A percentile compares a stretch with the other conserved stretches of the same genome.
Evolutionary conservation across 2,888 invertebrate genomes (phyloP).

Genomic region (Cancer borealis): DNA sequence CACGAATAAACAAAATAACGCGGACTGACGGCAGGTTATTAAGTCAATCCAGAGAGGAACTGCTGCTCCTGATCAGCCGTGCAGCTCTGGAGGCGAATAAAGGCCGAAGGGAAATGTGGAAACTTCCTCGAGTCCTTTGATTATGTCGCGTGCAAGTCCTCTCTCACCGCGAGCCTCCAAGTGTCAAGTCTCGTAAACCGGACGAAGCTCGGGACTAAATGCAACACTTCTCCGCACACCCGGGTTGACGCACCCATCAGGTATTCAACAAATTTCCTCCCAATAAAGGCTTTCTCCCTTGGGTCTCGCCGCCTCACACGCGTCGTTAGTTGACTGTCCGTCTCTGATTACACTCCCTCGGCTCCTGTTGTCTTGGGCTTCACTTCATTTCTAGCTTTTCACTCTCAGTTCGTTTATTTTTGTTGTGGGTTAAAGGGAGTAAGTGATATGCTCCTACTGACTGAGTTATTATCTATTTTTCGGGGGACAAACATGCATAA

Average conservation of each 20-base stretch:
- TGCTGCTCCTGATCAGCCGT: conserved; percentile 31
- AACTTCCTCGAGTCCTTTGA: conserved; percentile 29
- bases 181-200: conserved; percentile 23
- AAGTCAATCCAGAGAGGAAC: background rate
- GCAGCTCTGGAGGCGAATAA: background rate
- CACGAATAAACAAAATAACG: background rate
- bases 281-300: conserved; percentile 18
- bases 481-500: too few species aligned
- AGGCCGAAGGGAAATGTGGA: conserved; percentile 14
- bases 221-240: background rate
- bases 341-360: conserved; percentile 7
- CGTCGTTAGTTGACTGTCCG: conserved; percentile 7
- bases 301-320: background rate
- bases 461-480: background rate
- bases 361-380: background rate
- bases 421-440: background rate
- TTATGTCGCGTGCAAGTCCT: conserved; percentile 37
- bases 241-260: conserved; percentile 6
- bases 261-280: conserved; percentile 37
- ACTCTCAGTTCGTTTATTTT: background rate
- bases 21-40: background rate
- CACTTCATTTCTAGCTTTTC: conserved; percentile 20
- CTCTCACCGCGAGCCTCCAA: background rate
- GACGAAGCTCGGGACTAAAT: background rate
- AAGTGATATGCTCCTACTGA: background rate